Percentiles rank a stretch among this genome's conserved stretches.
Conservation (phyloP, 2,113 vertebrate genomes). For the Lophura nycthemera region DNA sequence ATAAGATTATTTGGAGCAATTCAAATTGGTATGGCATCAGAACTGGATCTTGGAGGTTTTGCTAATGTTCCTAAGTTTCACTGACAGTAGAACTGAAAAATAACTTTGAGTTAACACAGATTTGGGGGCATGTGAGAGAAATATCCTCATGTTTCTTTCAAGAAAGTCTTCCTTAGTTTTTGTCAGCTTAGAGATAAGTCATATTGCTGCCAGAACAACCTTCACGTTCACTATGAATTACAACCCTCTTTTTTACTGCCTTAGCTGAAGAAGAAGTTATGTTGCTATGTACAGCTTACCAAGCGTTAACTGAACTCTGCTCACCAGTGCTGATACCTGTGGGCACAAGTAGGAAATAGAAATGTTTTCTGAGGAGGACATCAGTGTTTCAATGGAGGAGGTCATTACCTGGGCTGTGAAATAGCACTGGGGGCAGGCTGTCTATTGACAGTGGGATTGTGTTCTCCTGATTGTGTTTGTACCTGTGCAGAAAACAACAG, state of each 20-base stretch:
- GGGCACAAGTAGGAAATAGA: background rate
- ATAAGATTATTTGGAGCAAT: background rate
- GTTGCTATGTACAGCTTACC: background rate
- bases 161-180: background rate
- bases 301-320: background rate
- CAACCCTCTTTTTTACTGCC: background rate
- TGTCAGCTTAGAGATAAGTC: background rate
- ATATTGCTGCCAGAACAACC: background rate
- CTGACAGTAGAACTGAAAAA: constrained; percentile 10
- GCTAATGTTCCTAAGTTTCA: background rate
- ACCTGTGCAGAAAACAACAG: background rate
- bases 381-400: background rate
- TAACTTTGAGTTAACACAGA: background rate
- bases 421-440: background rate
- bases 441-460: background rate
- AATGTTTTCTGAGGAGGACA: background rate
- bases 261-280: background rate
- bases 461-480: background rate
- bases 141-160: background rate
- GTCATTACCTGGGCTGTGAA: background rate
- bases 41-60: background rate
- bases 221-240: background rate
- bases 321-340: background rate
- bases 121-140: background rate
- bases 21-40: background rate